Conservation (phyloP, 2,888 invertebrate genomes). For the Eupsilia transversa region DNA sequence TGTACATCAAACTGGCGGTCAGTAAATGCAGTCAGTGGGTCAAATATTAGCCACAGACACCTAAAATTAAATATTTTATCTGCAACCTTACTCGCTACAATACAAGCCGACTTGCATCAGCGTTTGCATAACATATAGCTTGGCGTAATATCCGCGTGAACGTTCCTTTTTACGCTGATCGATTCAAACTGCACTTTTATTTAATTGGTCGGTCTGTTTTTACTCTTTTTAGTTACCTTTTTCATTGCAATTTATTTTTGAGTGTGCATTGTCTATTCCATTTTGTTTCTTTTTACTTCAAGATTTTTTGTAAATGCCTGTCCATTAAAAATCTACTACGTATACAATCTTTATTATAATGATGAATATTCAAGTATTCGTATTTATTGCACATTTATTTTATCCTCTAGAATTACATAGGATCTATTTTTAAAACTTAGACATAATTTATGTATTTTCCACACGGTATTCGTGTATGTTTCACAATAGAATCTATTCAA, state of each 20-base stretch:
- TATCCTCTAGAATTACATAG: constrained; percentile 1
- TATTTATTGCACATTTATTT: neutral
- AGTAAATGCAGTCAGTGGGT: constrained; percentile 80
- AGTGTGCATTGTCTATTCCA: neutral
- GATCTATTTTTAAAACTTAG: constrained; percentile 19
- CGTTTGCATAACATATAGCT: constrained; percentile 74
- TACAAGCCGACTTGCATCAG: constrained; percentile 79
- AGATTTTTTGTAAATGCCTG: constrained; percentile 3
- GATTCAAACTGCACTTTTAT: constrained; percentile 64
- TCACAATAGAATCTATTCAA: constrained; percentile 32
- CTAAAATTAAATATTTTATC: constrained; percentile 76
- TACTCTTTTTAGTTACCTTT: constrained; percentile 7
- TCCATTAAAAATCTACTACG: neutral
- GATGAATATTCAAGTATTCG: constrained; percentile 21
- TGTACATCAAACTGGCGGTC: constrained; percentile 61
- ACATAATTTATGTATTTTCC: constrained; percentile 20
- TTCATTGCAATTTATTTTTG: constrained; percentile 2
- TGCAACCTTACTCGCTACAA: constrained; percentile 74
- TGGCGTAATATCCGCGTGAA: constrained; percentile 72
- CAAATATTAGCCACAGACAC: constrained; percentile 78
- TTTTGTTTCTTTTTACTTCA: constrained; percentile 7
- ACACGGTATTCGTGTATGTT: constrained; percentile 10
- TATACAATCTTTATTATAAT: neutral
- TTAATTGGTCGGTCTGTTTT: constrained; percentile 45
- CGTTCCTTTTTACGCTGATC: constrained; percentile 67